Evolutionary conservation across 2,113 vertebrate genomes (phyloP), one percentile per base, ranked within the genome.

Genomic region (Pithys albifrons): DNA sequence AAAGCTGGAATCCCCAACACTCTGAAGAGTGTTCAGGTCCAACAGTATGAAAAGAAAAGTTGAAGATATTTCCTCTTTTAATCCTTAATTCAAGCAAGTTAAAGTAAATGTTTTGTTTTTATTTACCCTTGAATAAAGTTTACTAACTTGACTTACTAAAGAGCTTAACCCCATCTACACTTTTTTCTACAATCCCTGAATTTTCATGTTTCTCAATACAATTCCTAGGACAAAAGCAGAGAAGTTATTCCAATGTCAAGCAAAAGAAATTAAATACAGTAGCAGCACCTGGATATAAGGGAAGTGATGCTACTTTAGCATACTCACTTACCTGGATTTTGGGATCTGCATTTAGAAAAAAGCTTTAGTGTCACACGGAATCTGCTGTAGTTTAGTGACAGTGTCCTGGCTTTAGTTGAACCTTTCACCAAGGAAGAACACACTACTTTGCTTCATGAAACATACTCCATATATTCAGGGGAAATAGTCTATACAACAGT

Each of bases 401-500:
- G 23, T 12, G 33, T 61, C n/a, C 59, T 0, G 10, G 33, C 65
- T 88, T 65, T 51, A 51, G 35, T 1, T 70, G 49, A 93, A 19
- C 31, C 46, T 82, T 77, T n/a, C 69, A 46, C 22, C 24, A 48
- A 77, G 35, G 12, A 48, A 55, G 12, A 88, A 37, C 28, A 55
- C 5, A 3, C 24, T 29, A 7, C 46, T 54, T 41, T 61, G 35
- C 62, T 64, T 27, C 39, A 70, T 11, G 66, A 14, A 62, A 43
- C 18, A 65, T 3, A 41, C 7, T 29, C 35, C 3, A 1, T 4
- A 28, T 9, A 59, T 19, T 22, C 3, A 7, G 37, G 45, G 9
- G 14, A 62, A 71, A 52, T 0, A 75, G 51, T 14, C 62, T 62
- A 28, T 4, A 31, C 6, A 72, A n/a, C n/a, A 9, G 8, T 18